These are phyloP conservation scores for Periophthalmodon schlosseri DNA, from an alignment of 2,113 vertebrate species.

Conservation along the genomic window DNA sequence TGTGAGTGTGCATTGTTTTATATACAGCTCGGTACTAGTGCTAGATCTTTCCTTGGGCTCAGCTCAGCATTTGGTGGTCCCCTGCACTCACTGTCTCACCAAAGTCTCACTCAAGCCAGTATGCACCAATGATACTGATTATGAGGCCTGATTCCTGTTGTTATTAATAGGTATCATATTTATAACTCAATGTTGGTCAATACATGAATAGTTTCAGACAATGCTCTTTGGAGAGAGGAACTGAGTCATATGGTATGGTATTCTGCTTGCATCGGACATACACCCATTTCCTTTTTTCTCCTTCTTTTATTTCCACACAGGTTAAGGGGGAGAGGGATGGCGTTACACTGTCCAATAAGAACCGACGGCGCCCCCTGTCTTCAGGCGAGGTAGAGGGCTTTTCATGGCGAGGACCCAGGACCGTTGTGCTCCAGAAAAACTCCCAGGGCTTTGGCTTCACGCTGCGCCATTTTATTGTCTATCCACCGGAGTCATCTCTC, in stretches of 20 bases:
- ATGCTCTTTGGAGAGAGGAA: conserved; percentile 47
- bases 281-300: conserved; percentile 6
- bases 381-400: conserved; percentile 71
- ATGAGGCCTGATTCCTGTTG: conserved; percentile 57
- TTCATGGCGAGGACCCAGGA: conserved; percentile 80
- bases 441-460: conserved; percentile 94
- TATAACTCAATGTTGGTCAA: conserved; percentile 65
- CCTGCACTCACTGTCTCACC: conserved; percentile 4
- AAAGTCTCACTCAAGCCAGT: neutral
- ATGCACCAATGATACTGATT: conserved; percentile 8
- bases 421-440: conserved; percentile 86
- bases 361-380: conserved; percentile 56
- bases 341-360: conserved; percentile 76
- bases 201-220: conserved; percentile 55
- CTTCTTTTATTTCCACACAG: conserved; percentile 41
- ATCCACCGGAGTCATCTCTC: conserved; percentile 87
- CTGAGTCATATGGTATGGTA: conserved; percentile 50
- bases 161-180: conserved; percentile 59
- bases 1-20: neutral
- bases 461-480: conserved; percentile 96
- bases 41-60: neutral
- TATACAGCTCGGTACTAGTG: neutral
- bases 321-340: conserved; percentile 82
- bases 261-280: conserved; percentile 16
- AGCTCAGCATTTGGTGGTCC: conserved; percentile 8